phyloP scores from a whole-genome alignment of 2,113 vertebrate species.

The Marmota flaviventris region DNA sequence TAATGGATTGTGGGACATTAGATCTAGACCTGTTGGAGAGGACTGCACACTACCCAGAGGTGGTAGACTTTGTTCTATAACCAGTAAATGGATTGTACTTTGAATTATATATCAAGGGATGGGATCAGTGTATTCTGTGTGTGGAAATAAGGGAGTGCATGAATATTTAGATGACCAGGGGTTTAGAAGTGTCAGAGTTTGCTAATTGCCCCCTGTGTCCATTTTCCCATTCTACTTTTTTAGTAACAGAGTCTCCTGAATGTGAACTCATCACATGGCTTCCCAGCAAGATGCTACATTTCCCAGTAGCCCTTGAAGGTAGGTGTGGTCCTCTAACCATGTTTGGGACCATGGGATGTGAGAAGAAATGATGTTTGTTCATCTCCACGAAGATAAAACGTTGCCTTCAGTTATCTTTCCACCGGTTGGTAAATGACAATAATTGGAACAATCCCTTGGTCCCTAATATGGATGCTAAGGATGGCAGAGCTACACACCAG shows the following conservation, averaged over 20 bases:
- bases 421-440: neutral
- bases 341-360: neutral
- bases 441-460: neutral
- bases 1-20: neutral
- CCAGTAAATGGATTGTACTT: neutral
- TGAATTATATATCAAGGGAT: neutral
- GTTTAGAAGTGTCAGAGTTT: constrained; percentile 5
- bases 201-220: neutral
- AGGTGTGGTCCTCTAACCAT: neutral
- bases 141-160: neutral
- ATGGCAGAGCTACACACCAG: neutral
- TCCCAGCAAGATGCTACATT: neutral
- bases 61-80: constrained; percentile 14
- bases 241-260: neutral
- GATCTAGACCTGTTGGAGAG: neutral
- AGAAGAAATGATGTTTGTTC: constrained; percentile 1
- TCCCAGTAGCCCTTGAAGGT: neutral
- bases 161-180: neutral
- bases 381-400: neutral
- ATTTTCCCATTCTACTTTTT: constrained; percentile 50
- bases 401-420: neutral
- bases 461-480: neutral
- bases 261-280: neutral
- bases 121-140: neutral
- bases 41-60: neutral